Conservation (phyloP, 1,140 invertebrate genomes). For the Calliopsis andreniformis region DNA sequence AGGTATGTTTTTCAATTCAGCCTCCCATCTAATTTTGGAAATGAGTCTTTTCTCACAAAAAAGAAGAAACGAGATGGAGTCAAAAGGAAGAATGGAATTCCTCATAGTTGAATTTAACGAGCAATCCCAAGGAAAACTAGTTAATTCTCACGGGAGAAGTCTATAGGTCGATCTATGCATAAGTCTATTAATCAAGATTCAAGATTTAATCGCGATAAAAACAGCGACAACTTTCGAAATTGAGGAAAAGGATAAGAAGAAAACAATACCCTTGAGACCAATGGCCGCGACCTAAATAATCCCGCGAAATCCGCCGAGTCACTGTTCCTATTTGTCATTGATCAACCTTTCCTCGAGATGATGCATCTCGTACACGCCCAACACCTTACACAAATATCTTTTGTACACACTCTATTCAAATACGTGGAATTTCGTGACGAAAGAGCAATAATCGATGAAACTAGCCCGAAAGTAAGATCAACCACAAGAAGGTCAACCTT, state of each 20-base stretch:
- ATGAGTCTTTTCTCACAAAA: background rate
- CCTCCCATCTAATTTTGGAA: too few species aligned
- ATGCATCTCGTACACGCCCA: too few species aligned
- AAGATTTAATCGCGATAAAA: background rate
- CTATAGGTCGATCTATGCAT: background rate
- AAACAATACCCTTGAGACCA: background rate
- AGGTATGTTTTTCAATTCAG: background rate
- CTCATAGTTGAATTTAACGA: background rate
- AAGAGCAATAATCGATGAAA: background rate
- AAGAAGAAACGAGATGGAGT: background rate
- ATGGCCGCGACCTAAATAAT: background rate
- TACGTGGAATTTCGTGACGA: background rate
- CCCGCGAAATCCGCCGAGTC: background rate
- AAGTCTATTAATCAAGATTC: background rate
- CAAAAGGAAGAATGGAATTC: background rate
- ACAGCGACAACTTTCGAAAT: background rate
- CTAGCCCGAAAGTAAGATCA: background rate
- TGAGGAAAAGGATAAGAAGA: background rate
- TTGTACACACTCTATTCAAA: too few species aligned
- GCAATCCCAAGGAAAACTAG: slow-evolving; percentile 14
- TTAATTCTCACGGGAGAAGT: background rate
- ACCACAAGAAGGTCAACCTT: background rate
- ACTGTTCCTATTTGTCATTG: background rate
- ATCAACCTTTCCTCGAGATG: background rate
- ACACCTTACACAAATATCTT: too few species aligned